A percentile compares a stretch with the other conserved stretches of the same genome.
Conservation (phyloP, 2,888 invertebrate genomes). For the Lutraria lutraria region DNA sequence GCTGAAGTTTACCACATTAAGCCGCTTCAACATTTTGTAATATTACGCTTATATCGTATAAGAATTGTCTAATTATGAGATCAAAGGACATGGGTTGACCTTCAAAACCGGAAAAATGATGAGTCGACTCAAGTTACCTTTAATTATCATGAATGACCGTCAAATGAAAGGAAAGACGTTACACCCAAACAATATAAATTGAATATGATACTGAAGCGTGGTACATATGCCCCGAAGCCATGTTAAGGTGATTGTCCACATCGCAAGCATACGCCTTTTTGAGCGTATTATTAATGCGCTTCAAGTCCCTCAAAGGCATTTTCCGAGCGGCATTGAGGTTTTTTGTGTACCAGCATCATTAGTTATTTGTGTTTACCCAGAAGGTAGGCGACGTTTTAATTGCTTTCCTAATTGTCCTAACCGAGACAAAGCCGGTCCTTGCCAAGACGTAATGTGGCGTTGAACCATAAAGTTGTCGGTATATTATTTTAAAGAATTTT, state of each 20-base stretch:
- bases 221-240: neutral
- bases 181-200: slow-evolving; percentile 25
- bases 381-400: neutral
- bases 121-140: neutral
- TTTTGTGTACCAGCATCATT: neutral
- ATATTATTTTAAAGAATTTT: too few species aligned
- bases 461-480: too few species aligned
- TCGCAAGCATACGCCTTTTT: neutral
- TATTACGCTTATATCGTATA: too few species aligned
- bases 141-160: neutral
- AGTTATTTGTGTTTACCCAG: slow-evolving; percentile 13
- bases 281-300: neutral
- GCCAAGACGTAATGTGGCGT: too few species aligned
- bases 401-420: neutral
- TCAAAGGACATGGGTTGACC: neutral
- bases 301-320: neutral
- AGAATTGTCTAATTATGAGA: neutral
- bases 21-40: too few species aligned
- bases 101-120: neutral
- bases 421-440: neutral
- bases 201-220: neutral
- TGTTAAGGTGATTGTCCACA: neutral
- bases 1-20: too few species aligned
- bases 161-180: slow-evolving; percentile 23
- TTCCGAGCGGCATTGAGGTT: neutral